A percentile compares a stretch with the other conserved stretches of the same genome.
Evolutionary conservation across 2,888 invertebrate genomes (phyloP).

Genomic region (Drosophila lacicola): DNA sequence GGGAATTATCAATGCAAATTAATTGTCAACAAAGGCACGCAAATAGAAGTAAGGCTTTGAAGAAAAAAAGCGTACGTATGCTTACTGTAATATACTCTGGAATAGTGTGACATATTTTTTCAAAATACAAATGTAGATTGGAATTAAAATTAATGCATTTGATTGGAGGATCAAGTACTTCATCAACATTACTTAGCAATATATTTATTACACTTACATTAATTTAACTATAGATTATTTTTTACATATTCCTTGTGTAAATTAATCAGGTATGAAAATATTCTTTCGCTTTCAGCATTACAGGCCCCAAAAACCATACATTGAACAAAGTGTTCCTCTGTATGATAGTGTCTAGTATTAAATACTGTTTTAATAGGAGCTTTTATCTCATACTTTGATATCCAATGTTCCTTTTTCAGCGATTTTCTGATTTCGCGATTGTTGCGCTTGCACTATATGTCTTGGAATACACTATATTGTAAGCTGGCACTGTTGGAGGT

Average conservation of each 20-base stretch:
- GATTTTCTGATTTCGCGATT: constrained; percentile 4
- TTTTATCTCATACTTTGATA: constrained; percentile 6
- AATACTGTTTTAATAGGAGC: background rate
- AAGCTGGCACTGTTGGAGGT: background rate
- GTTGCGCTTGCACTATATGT: background rate
- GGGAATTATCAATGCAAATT: constrained; percentile 69
- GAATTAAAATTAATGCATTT: no score
- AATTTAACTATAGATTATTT: background rate
- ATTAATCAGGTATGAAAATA: background rate
- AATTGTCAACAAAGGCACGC: constrained; percentile 58
- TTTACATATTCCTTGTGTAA: background rate
- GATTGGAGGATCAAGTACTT: no score
- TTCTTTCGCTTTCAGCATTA: background rate
- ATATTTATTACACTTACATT: no score
- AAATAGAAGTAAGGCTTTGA: background rate
- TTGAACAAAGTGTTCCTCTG: background rate
- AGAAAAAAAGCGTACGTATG: background rate
- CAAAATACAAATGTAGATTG: no score
- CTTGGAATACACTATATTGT: background rate
- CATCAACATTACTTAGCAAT: no score
- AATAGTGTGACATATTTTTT: no score
- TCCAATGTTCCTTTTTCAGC: constrained; percentile 8
- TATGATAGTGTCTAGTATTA: background rate
- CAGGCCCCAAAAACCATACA: background rate
- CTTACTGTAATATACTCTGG: background rate